Evolutionary conservation across 2,888 invertebrate genomes (phyloP).

Genomic region (Apomyelois bistriatella): DNA sequence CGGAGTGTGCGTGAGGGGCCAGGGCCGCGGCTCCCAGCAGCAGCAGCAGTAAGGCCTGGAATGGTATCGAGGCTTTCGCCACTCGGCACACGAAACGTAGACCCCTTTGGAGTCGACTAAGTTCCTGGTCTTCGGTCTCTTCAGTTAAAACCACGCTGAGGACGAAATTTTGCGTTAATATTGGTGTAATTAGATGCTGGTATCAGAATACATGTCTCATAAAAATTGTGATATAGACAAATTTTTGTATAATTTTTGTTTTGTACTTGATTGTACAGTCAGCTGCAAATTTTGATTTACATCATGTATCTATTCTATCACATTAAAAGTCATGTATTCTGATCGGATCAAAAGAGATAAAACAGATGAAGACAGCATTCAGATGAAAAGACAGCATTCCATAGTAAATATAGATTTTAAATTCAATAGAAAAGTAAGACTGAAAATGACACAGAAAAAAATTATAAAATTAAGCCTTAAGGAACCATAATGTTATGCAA

Average conservation of each 20-base stretch:
- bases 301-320: no score
- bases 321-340: neutral
- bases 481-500: slow-evolving; percentile 18
- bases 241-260: no score
- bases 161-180: neutral
- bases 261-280: no score
- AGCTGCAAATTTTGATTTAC: no score
- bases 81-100: slow-evolving; percentile 94
- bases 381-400: neutral
- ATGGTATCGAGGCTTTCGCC: slow-evolving; percentile 93
- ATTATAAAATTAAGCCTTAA: neutral
- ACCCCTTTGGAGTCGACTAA: slow-evolving; percentile 81
- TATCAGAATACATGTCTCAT: neutral
- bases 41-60: slow-evolving; percentile 95
- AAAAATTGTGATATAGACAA: no score
- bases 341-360: no score
- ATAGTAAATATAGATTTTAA: neutral
- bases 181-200: neutral
- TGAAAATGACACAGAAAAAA: neutral
- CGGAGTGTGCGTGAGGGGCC: slow-evolving; percentile 92
- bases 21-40: slow-evolving; percentile 96
- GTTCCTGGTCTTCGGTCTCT: slow-evolving; percentile 44
- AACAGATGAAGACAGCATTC: neutral
- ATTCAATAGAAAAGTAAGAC: neutral
- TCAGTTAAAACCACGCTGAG: slow-evolving; percentile 51